Conservation (phyloP, 2,113 vertebrate genomes). For the Ictidomys tridecemlineatus region DNA sequence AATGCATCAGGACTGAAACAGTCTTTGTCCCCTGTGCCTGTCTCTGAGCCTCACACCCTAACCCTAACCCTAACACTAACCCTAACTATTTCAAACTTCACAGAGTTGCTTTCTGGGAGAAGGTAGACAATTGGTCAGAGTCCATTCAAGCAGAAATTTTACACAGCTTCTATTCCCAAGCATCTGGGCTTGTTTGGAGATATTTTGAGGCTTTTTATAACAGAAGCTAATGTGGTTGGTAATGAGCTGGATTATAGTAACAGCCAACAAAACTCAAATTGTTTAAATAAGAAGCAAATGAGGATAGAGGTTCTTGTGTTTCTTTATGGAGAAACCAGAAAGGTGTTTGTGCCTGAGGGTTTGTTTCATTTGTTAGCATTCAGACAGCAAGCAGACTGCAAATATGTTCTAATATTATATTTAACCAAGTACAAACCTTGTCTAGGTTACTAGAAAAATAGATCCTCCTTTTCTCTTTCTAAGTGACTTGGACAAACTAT, state of each 20-base stretch:
- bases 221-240: not conserved
- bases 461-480: not conserved
- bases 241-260: not conserved
- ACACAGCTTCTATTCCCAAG: not conserved
- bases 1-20: not conserved
- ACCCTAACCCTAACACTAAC: too few species aligned
- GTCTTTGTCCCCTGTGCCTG: not conserved
- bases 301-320: not conserved
- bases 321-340: not conserved
- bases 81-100: not conserved
- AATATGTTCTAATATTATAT: not conserved
- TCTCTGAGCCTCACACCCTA: not conserved
- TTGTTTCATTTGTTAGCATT: not conserved
- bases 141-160: not conserved
- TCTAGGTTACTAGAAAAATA: not conserved
- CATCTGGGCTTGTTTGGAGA: not conserved
- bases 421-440: not conserved
- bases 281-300: constrained; percentile 2
- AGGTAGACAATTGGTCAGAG: not conserved
- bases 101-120: not conserved
- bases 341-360: not conserved
- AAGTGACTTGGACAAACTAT: not conserved
- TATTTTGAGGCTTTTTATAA: not conserved
- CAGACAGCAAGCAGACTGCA: not conserved
- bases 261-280: not conserved